These are phyloP conservation scores for Spilosoma lubricipeda DNA, from an alignment of 2,888 invertebrate genomes.

Conservation along the genomic window DNA sequence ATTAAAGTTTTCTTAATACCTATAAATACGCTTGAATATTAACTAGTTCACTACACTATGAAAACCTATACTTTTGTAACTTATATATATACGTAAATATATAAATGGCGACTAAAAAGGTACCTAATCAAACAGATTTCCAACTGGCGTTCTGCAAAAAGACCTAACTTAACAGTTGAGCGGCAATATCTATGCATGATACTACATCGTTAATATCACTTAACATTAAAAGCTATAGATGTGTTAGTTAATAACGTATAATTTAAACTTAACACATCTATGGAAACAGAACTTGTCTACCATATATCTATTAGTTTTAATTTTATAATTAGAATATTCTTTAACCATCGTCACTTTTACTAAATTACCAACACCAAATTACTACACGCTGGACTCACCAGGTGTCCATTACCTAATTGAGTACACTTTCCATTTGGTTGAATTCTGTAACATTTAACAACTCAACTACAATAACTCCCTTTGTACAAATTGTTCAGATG, in stretches of 20 bases:
- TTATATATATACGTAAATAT: background rate
- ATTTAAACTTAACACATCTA: background rate
- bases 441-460: constrained; percentile 42
- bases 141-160: background rate
- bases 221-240: background rate
- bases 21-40: too few relatives aligned
- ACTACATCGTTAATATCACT: background rate
- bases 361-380: constrained; percentile 12
- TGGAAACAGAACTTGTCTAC: background rate
- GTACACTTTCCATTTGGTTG: constrained; percentile 40
- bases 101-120: background rate
- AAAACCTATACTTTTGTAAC: background rate
- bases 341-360: constrained; percentile 11
- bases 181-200: background rate
- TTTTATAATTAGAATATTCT: background rate
- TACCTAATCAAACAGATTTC: background rate
- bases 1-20: background rate
- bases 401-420: constrained; percentile 41
- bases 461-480: constrained; percentile 33
- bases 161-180: background rate
- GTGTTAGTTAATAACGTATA: background rate
- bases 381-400: constrained; percentile 23
- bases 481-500: constrained; percentile 28
- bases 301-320: constrained; percentile 4
- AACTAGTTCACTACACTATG: background rate